These are phyloP conservation scores for Actinernus sp. DNA, from an alignment of 92 coral and sea anemone species.

Conservation along the genomic window DNA sequence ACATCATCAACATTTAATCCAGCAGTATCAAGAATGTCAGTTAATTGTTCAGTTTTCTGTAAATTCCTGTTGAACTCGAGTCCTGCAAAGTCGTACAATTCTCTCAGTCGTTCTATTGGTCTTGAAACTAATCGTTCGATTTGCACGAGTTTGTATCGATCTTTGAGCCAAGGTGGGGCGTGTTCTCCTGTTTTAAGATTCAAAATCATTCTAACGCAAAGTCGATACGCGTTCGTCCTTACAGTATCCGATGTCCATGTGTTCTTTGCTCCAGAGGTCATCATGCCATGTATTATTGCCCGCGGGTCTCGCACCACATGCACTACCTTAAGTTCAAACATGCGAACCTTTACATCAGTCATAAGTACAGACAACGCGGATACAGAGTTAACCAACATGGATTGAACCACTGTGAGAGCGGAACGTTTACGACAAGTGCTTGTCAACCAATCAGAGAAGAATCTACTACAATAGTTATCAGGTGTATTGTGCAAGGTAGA, in stretches of 20 bases:
- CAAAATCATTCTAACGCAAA: conserved; percentile 13
- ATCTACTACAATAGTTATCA: not conserved
- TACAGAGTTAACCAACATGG: conserved; percentile 41
- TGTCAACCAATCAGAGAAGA: conserved; percentile 25
- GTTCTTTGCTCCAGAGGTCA: not conserved
- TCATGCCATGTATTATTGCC: not conserved
- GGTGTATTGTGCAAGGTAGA: too few relatives aligned
- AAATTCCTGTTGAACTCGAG: not conserved
- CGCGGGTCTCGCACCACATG: conserved; percentile 68
- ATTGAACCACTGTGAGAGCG: conserved; percentile 24
- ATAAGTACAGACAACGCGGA: conserved; percentile 30
- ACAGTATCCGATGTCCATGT: not conserved
- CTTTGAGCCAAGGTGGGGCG: conserved; percentile 4
- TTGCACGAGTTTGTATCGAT: conserved; percentile 12
- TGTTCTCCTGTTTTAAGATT: conserved; percentile 4
- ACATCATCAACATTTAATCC: not conserved
- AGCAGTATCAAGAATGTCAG: not conserved
- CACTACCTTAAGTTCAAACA: conserved; percentile 15
- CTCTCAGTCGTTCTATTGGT: not conserved
- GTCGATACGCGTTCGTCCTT: not conserved
- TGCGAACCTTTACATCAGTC: conserved; percentile 11
- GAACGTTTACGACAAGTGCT: conserved; percentile 1
- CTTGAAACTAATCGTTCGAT: conserved; percentile 3
- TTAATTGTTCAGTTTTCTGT: not conserved
- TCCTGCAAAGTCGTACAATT: not conserved